A percentile compares a stretch with the other conserved stretches of the same genome.
Conservation (phyloP, 1,140 invertebrate species). For the Bilobella aurantiaca region DNA sequence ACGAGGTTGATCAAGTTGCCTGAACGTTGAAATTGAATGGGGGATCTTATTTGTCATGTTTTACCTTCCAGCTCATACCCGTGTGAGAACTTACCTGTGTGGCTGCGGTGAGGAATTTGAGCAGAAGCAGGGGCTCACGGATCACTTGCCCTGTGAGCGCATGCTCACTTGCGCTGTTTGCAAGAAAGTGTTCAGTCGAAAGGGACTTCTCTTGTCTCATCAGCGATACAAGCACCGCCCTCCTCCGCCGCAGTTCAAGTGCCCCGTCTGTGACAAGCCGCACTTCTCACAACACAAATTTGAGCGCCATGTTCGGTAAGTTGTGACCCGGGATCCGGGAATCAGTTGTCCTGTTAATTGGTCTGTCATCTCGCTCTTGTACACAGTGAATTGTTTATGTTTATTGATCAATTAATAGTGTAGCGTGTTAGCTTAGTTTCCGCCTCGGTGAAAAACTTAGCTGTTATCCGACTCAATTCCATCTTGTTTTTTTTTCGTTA, state of each 20-base stretch:
- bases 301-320: neutral
- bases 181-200: neutral
- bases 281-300: neutral
- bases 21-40: no score
- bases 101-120: conserved; percentile 1
- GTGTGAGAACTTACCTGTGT: neutral
- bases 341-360: no score
- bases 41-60: no score
- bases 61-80: neutral
- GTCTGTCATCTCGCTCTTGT: no score
- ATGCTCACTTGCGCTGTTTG: neutral
- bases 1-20: neutral
- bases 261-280: neutral
- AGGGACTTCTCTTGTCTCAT: neutral
- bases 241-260: neutral
- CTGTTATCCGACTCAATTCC: neutral
- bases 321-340: no score
- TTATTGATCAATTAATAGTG: no score
- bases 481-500: neutral
- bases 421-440: no score
- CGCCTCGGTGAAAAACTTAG: no score
- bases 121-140: neutral
- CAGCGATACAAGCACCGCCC: neutral
- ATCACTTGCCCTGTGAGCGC: conserved; percentile 2
- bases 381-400: no score